Conservation (phyloP, 2,797 vertebrate genomes). For the Triplophysa bombifrons region DNA sequence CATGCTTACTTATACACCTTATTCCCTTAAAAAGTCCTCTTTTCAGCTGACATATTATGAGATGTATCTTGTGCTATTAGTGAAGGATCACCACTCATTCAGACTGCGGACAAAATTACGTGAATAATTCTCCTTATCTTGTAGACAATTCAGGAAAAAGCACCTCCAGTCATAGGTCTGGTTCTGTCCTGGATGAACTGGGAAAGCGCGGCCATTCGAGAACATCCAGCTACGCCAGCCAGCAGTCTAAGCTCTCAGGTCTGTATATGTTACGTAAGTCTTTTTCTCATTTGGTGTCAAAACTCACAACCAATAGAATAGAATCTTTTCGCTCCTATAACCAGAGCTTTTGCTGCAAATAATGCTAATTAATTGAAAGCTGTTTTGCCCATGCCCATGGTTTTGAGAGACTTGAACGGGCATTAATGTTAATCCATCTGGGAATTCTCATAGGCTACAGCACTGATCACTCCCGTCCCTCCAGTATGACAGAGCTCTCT, state of each 20-base stretch:
- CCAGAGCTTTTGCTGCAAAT: too few species aligned
- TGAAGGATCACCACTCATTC: not conserved
- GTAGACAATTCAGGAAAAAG: constrained; percentile 80
- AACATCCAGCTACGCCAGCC: constrained; percentile 90
- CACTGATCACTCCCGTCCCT: constrained; percentile 86
- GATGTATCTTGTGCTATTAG: not conserved
- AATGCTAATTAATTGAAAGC: too few species aligned
- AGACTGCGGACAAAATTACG: not conserved
- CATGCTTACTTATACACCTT: not conserved
- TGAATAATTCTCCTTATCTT: constrained; percentile 4
- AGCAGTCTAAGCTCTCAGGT: constrained; percentile 94
- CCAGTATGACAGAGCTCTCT: constrained; percentile 88
- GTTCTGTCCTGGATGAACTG: constrained; percentile 86
- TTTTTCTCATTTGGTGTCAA: not conserved
- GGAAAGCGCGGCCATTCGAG: constrained; percentile 86
- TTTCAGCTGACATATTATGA: not conserved
- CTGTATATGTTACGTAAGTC: constrained; percentile 32
- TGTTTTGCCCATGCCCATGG: too few species aligned
- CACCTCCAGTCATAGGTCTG: constrained; percentile 80
- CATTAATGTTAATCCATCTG: constrained; percentile 8
- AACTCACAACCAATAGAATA: too few species aligned
- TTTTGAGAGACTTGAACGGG: not conserved
- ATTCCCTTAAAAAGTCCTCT: not conserved
- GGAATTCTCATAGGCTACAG: constrained; percentile 82
- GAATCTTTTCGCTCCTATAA: too few species aligned